Conservation (phyloP, 2,888 invertebrate genomes). For the Acleris holmiana region DNA sequence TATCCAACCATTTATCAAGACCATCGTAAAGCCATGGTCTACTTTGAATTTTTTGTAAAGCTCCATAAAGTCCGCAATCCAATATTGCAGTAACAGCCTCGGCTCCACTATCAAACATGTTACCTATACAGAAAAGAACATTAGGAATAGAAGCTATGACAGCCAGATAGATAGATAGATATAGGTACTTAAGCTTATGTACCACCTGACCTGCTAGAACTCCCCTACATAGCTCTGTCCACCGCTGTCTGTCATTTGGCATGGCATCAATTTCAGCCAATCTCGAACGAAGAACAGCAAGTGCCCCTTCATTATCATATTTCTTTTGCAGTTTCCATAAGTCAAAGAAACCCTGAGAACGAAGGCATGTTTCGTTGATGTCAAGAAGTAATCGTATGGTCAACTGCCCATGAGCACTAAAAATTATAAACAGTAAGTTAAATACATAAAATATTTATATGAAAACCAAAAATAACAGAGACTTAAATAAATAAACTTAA, state of each 20-base stretch:
- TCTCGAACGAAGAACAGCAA: slow-evolving; percentile 87
- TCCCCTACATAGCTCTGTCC: slow-evolving; percentile 87
- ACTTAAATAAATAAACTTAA: neutral
- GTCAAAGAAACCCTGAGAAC: slow-evolving; percentile 96
- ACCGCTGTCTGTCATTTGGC: slow-evolving; percentile 81
- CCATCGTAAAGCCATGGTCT: slow-evolving; percentile 97
- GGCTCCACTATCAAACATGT: slow-evolving; percentile 99
- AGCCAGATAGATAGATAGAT: slow-evolving; percentile 34
- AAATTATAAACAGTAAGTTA: slow-evolving; percentile 50
- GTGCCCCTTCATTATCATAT: slow-evolving; percentile 92
- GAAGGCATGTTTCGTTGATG: slow-evolving; percentile 95
- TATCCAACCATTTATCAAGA: slow-evolving; percentile 92
- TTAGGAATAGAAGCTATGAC: slow-evolving; percentile 59
- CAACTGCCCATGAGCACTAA: slow-evolving; percentile 90
- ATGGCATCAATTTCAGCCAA: slow-evolving; percentile 89
- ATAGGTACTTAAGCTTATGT: neutral
- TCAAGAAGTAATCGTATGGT: slow-evolving; percentile 96
- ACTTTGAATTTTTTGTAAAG: slow-evolving; percentile 91
- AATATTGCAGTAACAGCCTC: slow-evolving; percentile 94
- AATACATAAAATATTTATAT: slow-evolving; percentile 11
- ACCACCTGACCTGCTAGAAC: slow-evolving; percentile 84
- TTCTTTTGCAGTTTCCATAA: slow-evolving; percentile 94
- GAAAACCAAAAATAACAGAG: neutral
- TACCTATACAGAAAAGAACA: slow-evolving; percentile 84
- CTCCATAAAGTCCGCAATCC: slow-evolving; percentile 94